Evolutionary conservation across 2,113 vertebrate genomes (phyloP), one percentile per base, ranked within the genome.

Genomic region (Chionis minor): DNA sequence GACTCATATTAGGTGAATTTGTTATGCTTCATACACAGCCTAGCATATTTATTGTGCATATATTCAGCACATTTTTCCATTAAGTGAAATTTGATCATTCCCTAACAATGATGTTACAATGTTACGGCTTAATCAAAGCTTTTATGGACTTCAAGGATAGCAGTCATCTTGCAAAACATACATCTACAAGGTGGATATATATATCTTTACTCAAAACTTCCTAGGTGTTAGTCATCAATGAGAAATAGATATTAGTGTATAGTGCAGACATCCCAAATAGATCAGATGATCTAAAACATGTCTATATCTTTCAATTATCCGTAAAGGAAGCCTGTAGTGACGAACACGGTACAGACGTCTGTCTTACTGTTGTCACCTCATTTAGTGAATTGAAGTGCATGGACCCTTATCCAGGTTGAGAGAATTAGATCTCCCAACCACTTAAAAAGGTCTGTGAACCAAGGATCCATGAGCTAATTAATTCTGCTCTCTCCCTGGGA

Each of bases 291-390:
- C 11, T 63, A 63, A 78, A 71, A 11, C 8, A 20, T 22, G 4
- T 24, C 30, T 23, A 9, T 28, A 10, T 35, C 16, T 65, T 79
- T 54, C 67, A 66, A n/a, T 40, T 44, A 18, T 22, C 23, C 78
- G 27, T 42, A 56, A 81, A 59, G 23, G 18, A 65, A 88, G 6
- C 11, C 22, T 52, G 24, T 65, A 26, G 16, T 40, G 54, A 72
- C 1, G 0, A 52, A 4, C 10, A 52, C 0, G 0, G n/a, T 27
- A 40, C 14, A 42, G 42, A 42, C 8, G 32, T 6, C 14, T 18
- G 9, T 59, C 28, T 11, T 63, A 22, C 6, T 8, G 52, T 8
- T 26, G 20, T 15, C 17, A 32, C 8, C 38, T 65, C 26, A 17
- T 91, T 67, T 47, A 49, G 33, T 24, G 71, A 80, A 23, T 38